Percentiles rank a stretch among this genome's conserved stretches.
These are phyloP conservation scores for Capitella teleta DNA, from an alignment of 1,140 invertebrate genomes.

Conservation along the genomic window DNA sequence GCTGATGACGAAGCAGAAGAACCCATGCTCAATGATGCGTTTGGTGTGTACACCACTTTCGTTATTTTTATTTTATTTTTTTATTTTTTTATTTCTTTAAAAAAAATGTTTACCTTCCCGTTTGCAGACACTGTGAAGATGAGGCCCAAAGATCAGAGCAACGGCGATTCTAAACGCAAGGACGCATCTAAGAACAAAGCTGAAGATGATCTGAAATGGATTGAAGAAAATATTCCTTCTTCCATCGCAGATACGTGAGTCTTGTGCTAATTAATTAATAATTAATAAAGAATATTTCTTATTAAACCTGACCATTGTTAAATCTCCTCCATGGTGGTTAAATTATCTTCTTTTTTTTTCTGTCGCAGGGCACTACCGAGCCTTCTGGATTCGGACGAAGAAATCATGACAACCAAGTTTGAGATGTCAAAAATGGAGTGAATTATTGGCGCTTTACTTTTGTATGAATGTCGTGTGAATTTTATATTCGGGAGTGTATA, in stretches of 20 bases:
- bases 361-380: constrained; percentile 56
- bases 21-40: constrained; percentile 70
- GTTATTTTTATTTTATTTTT: no score
- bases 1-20: constrained; percentile 71
- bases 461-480: no score
- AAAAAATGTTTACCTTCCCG: no score
- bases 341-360: no score
- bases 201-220: constrained; percentile 82
- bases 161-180: constrained; percentile 22
- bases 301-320: neutral
- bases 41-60: constrained; percentile 45
- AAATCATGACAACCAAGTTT: constrained; percentile 76
- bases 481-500: no score
- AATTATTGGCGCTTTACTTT: no score
- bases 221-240: constrained; percentile 78
- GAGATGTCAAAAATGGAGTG: constrained; percentile 88
- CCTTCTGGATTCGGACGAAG: constrained; percentile 76
- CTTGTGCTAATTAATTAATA: neutral
- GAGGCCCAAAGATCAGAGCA: no score
- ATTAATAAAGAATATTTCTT: neutral
- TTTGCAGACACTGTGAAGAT: no score
- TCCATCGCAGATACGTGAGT: constrained; percentile 57
- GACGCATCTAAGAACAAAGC: constrained; percentile 14
- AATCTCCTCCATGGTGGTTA: neutral
- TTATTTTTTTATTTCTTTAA: no score